These are phyloP conservation scores for Potamilus streckersoni DNA, from an alignment of 1,140 invertebrate species.

Conservation along the genomic window DNA sequence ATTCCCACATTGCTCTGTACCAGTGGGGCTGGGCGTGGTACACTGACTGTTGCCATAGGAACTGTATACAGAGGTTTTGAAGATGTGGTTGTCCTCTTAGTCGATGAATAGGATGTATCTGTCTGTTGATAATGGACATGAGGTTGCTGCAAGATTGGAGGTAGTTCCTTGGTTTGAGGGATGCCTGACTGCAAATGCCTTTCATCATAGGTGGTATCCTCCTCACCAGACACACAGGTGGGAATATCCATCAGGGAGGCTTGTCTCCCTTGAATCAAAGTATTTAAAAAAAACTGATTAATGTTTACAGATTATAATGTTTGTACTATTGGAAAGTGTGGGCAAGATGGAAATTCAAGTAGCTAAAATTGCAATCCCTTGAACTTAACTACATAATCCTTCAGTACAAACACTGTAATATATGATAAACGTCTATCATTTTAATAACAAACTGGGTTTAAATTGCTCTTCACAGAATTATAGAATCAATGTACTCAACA, in stretches of 20 bases:
- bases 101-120: constrained; percentile 9
- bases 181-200: not conserved
- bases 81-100: constrained; percentile 10
- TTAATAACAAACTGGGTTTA: too few species aligned
- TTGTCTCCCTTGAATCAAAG: constrained; percentile 13
- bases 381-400: too few species aligned
- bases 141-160: constrained; percentile 2
- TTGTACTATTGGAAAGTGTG: too few species aligned
- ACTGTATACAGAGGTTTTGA: not conserved
- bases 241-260: constrained; percentile 12
- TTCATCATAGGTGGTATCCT: constrained; percentile 12
- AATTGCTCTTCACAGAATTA: too few species aligned
- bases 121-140: not conserved
- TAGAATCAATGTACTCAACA: too few species aligned
- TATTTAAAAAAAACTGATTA: too few species aligned
- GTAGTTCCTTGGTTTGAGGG: constrained; percentile 13
- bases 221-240: constrained; percentile 10
- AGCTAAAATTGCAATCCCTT: too few species aligned
- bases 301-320: too few species aligned
- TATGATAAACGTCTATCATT: too few species aligned
- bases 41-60: constrained; percentile 39
- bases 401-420: too few species aligned
- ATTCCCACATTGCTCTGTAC: constrained; percentile 53
- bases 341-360: too few species aligned
- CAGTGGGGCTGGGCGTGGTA: constrained; percentile 52